A percentile compares a stretch with the other conserved stretches of the same genome.
Conservation (phyloP, 2,797 vertebrate species). For the Schizopygopsis pylzovi region DNA sequence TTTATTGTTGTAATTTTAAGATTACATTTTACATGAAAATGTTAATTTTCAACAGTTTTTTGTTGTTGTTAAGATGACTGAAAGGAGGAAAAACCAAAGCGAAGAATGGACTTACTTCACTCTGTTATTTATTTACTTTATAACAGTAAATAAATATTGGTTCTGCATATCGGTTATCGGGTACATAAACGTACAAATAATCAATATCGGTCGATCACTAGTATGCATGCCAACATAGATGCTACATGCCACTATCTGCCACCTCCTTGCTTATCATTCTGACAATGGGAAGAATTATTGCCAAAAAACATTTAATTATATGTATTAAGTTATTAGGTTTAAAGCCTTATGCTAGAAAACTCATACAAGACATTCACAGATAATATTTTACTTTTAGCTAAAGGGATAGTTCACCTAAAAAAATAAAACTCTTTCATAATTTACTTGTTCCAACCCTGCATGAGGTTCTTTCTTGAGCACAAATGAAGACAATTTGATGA, state of each 20-base stretch:
- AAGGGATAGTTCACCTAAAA: not conserved
- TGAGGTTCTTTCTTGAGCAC: not conserved
- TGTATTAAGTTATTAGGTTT: not conserved
- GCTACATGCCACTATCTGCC: not conserved
- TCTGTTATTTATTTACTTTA: too few species aligned
- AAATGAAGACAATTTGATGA: not conserved
- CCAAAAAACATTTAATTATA: slow-evolving; percentile 11
- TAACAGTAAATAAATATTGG: too few species aligned
- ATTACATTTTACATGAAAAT: too few species aligned
- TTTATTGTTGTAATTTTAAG: too few species aligned
- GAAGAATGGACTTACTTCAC: too few species aligned
- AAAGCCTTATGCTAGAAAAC: slow-evolving; percentile 13
- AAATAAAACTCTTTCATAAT: not conserved
- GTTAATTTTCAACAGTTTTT: too few species aligned
- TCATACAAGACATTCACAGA: not conserved
- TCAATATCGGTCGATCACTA: too few species aligned
- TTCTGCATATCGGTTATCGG: too few species aligned
- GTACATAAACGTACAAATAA: too few species aligned
- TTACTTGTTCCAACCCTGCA: not conserved
- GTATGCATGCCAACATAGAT: not conserved
- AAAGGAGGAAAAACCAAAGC: too few species aligned
- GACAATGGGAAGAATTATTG: not conserved
- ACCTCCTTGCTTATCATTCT: not conserved
- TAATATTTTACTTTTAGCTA: not conserved
- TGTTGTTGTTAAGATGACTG: too few species aligned